Base-by-base conservation (phyloP, 1,140 invertebrate species). In the Holotrichia oblita region DNA sequence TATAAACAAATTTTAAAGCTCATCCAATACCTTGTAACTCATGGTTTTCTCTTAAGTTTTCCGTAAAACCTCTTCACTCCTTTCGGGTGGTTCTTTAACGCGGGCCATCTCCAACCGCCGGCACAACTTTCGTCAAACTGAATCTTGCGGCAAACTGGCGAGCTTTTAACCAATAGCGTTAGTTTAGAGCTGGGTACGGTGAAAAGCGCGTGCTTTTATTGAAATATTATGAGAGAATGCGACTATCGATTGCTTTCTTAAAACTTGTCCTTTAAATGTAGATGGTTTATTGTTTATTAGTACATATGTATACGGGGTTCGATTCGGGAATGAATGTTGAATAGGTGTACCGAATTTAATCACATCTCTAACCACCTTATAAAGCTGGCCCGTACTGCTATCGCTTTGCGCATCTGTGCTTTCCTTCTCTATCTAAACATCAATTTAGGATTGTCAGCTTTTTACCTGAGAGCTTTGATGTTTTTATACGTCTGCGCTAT, bases 351-450 rank as follows among this genome's bases (percentile, higher is more conserved):
- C n/a, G n/a, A n/a, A n/a, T n/a, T n/a, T n/a, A n/a, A n/a, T 6
- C 44, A 48, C 61, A 64, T 64, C 61, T 64, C 61, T 64, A 64
- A 64, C n/a, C 22, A 64, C 10, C 22, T 64, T 27, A 64, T 17
- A 64, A 64, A 6, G 6, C 61, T 9, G 12, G 17, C 6, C 6
- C 61, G 20, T 20, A 64, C 12, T 64, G 17, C 24, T 79, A 79
- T 79, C 74, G 74, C 22, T 55, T 44, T 76, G 80, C 80, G 80
- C 80, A 81, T 81, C 80, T 81, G 73, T 48, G 64, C 79, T 79
- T 81, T 81, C 80, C 73, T 79, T 81, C 80, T 78, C 72, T 81
- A 81, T 81, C 80, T 81, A 81, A 81, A 81, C 80, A 81, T 81
- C 80, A 81, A 81, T 81, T 81, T 81, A 76, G 61, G 10, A 3